phyloP scores from a whole-genome alignment of 2,797 vertebrate species.

The Sebastes taczanowskii region DNA sequence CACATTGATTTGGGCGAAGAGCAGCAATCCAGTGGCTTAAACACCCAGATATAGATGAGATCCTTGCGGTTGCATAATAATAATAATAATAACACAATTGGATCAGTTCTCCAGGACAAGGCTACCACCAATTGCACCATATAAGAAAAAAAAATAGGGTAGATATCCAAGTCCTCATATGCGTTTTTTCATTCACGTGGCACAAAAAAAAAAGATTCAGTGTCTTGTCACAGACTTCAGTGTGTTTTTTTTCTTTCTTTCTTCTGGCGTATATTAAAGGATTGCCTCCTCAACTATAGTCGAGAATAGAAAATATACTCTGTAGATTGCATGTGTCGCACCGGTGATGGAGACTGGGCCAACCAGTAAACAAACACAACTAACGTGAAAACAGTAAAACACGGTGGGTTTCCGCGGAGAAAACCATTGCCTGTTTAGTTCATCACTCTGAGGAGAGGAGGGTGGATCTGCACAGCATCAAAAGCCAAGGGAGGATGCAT shows the following conservation, averaged over 20 bases:
- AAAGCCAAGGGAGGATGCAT: conserved; percentile 94
- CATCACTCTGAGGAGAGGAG: conserved; percentile 90
- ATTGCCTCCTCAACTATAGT: conserved; percentile 86
- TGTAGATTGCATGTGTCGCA: conserved; percentile 92
- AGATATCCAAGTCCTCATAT: conserved; percentile 89
- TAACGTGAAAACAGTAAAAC: conserved; percentile 88
- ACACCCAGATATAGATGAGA: conserved; percentile 98
- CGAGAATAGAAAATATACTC: conserved; percentile 83
- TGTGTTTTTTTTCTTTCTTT: conserved; percentile 75
- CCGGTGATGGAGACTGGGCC: conserved; percentile 84
- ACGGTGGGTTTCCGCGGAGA: conserved; percentile 88
- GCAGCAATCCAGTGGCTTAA: conserved; percentile 99
- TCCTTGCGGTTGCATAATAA: conserved; percentile 99
- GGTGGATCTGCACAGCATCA: conserved; percentile 96
- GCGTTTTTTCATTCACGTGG: conserved; percentile 91
- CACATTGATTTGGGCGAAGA: conserved; percentile 99
- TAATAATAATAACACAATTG: conserved; percentile 80
- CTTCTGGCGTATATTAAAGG: conserved; percentile 86
- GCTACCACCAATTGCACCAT: conserved; percentile 95
- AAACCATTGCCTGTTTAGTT: conserved; percentile 92
- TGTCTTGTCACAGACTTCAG: conserved; percentile 90
- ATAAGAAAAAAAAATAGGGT: conserved; percentile 83
- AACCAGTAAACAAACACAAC: conserved; percentile 89
- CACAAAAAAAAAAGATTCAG: conserved; percentile 74
- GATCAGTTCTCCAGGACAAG: conserved; percentile 96